A percentile compares a stretch with the other conserved stretches of the same genome.
Evolutionary conservation across 35 echinoderm and acorn worm species (phyloP).

Genomic region (Patiria miniata): DNA sequence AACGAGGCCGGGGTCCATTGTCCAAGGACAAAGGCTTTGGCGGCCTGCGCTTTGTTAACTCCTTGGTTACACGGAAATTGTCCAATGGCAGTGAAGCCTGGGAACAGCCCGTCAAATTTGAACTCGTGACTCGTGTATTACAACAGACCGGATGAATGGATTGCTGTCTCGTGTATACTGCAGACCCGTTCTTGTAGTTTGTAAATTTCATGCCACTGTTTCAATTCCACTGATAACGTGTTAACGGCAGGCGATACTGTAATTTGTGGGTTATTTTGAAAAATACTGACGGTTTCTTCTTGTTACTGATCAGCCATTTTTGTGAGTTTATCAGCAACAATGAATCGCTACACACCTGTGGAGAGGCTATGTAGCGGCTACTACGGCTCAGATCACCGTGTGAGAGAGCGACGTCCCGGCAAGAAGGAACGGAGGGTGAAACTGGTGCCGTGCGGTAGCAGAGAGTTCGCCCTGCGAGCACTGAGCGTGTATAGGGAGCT

Average conservation of each 20-base stretch:
- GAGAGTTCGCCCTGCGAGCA: conserved; percentile 53
- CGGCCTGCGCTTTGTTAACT: neutral
- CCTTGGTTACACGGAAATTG: conserved; percentile 16
- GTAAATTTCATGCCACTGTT: too few species aligned
- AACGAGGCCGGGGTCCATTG: neutral
- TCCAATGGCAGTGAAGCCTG: neutral
- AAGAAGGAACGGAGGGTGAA: conserved; percentile 64
- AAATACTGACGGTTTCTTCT: neutral
- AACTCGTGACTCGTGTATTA: too few species aligned
- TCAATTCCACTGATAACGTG: too few species aligned
- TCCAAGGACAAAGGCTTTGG: neutral
- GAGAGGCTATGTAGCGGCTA: conserved; percentile 79
- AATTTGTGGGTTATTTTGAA: too few species aligned
- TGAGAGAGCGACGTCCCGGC: conserved; percentile 62
- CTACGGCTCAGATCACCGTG: conserved; percentile 71
- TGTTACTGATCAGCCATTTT: neutral
- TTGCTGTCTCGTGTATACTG: too few species aligned
- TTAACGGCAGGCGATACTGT: too few species aligned
- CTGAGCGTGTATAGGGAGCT: conserved; percentile 56
- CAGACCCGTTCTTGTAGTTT: too few species aligned
- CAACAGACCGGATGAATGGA: too few species aligned
- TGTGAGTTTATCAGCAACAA: neutral
- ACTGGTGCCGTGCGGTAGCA: conserved; percentile 46
- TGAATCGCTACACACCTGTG: conserved; percentile 56
- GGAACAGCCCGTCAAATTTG: neutral